Base-by-base conservation (phyloP, 2,797 vertebrate genomes). In the Petrocephalus sullivani region DNA sequence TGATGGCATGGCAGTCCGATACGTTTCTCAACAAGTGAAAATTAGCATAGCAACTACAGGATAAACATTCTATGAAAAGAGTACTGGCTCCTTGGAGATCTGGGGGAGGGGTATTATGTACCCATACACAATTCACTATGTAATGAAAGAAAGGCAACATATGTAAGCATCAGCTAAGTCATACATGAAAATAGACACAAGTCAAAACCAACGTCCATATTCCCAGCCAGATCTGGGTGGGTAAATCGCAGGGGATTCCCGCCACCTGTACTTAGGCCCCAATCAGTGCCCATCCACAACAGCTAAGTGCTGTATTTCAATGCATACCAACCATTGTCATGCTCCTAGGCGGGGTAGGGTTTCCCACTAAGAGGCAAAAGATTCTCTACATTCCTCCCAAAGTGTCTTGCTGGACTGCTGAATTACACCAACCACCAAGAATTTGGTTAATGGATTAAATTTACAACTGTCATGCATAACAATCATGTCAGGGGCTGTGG, bases 341-440 rank as follows among this genome's bases (percentile, higher is more conserved):
- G 82, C 82, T 84, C n/a, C 21, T 84, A 14, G 54, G 4, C 12
- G 9, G 46, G 23, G 21, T 14, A 6, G 46, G 21, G 12, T 53
- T 53, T 53, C 82, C 82, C 21, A 84, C 46, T 84, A 84, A 54
- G 82, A 53, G n/a, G 78, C 10, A 54, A 84, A 49, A 6, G 10
- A 84, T 53, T 51, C n/a, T 16, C 46, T 83, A 83, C 81, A 23
- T 83, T 83, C 49, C 9, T 83, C 82, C 46, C 46, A 53, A 23
- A 23, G 82, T 84, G 49, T 51, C 82, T 23, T 23, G n/a, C 51
- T 54, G 21, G 8, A 84, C 0, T 53, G 21, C 49, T 54, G 19
- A 53, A 84, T 84, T 84, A n/a, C 82, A 84, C 54, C 49, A 84
- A 84, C 4, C 81, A 28, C 81, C 82, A 23, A 84, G 82, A 53